Base-by-base conservation (phyloP, 2,888 invertebrate species). In the Zaprionus lineosus region DNA sequence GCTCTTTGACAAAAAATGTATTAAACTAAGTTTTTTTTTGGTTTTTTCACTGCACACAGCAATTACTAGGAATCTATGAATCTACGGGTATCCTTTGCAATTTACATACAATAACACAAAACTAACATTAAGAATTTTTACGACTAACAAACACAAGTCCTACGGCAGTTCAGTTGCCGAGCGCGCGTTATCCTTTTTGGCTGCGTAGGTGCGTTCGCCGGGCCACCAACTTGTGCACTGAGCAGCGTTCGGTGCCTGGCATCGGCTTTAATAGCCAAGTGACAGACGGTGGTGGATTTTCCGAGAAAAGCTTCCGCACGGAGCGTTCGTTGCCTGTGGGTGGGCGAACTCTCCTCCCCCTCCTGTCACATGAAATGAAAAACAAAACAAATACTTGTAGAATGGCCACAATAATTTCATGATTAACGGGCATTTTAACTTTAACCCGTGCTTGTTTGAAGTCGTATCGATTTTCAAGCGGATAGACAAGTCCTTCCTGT, bases 191-290 rank as follows among this genome's bases (percentile, higher is more conserved):
- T 69, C 67, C 75, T 67, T 41, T n/a, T 40, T 37, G 33, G 46
- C 12, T 40, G 16, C 16, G 12, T 41, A 31, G 74, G 40, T 71
- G 64, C 57, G 55, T 34, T 50, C 55, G 63, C 59, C 55, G 53
- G 53, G 58, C 63, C 57, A 73, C 50, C 70, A 47, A 55, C 59
- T 83, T 68, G 62, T 61, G 63, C 68, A 85, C 81, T 85, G 75
- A 83, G 59, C 64, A 34, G 8, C 48, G 26, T 43, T 19, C 44
- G 44, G 29, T 43, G 61, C 53, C 58, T 41, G 56, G 16, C 59
- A 44, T 31, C 59, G 63, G 59, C 61, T 84, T 84, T 76, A 78
- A 81, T 81, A 84, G 59, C 21, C 56, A 36, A n/a, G 18, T 46
- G 24, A 31, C 40, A 34, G 12, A 28, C 33, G 37, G 82, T 81